Evolutionary conservation across 2,113 vertebrate species (phyloP).

Genomic region (Atractosteus spatula): DNA sequence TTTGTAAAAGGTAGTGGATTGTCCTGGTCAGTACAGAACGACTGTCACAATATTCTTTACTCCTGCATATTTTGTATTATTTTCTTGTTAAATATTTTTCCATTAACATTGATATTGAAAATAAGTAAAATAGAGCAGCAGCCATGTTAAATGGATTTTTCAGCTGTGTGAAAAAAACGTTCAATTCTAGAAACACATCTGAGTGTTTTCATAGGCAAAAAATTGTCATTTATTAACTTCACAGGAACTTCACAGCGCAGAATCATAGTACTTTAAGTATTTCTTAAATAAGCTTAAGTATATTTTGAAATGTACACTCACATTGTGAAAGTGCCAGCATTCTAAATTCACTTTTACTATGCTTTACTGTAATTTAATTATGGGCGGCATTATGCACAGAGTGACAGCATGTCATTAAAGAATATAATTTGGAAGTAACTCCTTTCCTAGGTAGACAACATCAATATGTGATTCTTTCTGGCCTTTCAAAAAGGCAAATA

Average conservation of each 20-base stretch:
- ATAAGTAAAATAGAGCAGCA: constrained; percentile 44
- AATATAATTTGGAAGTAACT: background rate
- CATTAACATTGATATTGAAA: constrained; percentile 33
- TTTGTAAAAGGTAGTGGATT: constrained; percentile 42
- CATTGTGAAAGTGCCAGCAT: constrained; percentile 34
- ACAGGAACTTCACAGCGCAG: no score
- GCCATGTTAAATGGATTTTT: constrained; percentile 35
- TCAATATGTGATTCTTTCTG: constrained; percentile 12
- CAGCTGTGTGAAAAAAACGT: constrained; percentile 47
- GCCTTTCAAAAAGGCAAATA: constrained; percentile 8
- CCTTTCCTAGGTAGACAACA: constrained; percentile 21
- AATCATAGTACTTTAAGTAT: constrained; percentile 30
- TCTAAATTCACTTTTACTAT: constrained; percentile 24
- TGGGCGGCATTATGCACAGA: constrained; percentile 20
- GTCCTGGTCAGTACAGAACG: constrained; percentile 16
- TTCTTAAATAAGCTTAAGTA: constrained; percentile 44
- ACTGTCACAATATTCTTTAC: no score
- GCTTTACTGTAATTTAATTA: constrained; percentile 25
- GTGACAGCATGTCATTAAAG: constrained; percentile 6
- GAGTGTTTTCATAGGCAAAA: no score
- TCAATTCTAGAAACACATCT: constrained; percentile 22
- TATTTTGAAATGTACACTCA: constrained; percentile 39
- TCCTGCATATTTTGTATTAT: no score
- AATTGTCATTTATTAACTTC: background rate
- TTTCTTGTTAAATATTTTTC: no score